These are phyloP conservation scores for Calidris pygmaea DNA, from an alignment of 2,113 vertebrate genomes.

Conservation along the genomic window DNA sequence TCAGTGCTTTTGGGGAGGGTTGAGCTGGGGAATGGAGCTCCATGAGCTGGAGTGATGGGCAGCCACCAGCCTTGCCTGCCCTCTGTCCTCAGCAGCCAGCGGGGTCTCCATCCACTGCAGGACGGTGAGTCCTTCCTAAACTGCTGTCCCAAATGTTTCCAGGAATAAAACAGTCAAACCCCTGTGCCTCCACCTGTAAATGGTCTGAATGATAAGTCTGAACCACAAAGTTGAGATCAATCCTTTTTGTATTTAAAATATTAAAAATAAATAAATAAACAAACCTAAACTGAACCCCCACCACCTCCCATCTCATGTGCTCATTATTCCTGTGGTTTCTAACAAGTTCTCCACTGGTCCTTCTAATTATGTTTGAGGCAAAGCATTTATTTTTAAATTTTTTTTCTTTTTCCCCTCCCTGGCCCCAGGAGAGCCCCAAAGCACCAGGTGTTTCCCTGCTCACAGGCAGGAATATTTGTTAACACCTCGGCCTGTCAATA, in stretches of 20 bases:
- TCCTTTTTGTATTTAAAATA: not conserved
- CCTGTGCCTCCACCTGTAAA: not conserved
- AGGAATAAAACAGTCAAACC: not conserved
- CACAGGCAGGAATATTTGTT: accelerated
- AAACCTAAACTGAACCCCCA: not conserved
- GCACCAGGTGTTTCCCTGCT: not conserved
- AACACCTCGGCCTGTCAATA: accelerated
- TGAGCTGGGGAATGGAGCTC: not conserved
- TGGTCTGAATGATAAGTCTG: not conserved
- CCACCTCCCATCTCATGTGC: accelerated
- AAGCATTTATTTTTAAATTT: not conserved
- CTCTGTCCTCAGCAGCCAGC: not conserved
- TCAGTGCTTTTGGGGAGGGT: not conserved
- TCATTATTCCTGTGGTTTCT: not conserved
- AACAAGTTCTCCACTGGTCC: not conserved
- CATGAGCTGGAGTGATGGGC: not conserved
- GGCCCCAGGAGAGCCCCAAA: not conserved
- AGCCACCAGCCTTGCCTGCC: not conserved
- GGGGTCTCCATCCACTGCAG: not conserved
- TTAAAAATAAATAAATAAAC: not conserved
- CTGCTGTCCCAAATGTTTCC: not conserved
- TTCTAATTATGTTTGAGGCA: not conserved
- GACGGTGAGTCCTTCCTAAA: not conserved
- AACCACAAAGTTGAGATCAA: not conserved
- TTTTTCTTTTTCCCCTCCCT: not conserved